A percentile compares a stretch with the other conserved stretches of the same genome.
These are phyloP conservation scores for Solenopsis fugax DNA, from an alignment of 1,140 invertebrate genomes.

Conservation along the genomic window DNA sequence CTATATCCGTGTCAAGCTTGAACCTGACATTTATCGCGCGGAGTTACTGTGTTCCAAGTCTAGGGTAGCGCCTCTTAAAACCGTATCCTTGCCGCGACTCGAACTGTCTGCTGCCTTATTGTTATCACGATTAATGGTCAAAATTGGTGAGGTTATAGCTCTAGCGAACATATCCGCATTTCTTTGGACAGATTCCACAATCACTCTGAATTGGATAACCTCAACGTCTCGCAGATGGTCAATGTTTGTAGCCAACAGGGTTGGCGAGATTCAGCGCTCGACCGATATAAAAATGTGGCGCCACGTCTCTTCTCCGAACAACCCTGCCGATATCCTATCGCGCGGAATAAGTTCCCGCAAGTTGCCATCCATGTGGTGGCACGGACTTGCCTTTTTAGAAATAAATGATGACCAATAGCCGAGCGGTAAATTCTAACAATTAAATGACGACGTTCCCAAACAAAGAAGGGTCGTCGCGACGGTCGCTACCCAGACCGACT, in stretches of 20 bases:
- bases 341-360: background rate
- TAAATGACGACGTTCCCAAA: background rate
- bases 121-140: constrained; percentile 42
- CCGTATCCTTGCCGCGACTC: constrained; percentile 72
- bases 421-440: background rate
- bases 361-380: background rate
- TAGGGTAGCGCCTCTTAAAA: constrained; percentile 78
- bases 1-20: too few relatives aligned
- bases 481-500: background rate
- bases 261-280: too few relatives aligned
- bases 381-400: background rate
- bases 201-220: background rate
- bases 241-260: too few relatives aligned
- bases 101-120: constrained; percentile 69
- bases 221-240: too few relatives aligned
- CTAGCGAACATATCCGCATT: too few relatives aligned
- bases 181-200: background rate
- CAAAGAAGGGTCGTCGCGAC: background rate
- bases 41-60: constrained; percentile 55
- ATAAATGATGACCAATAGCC: background rate
- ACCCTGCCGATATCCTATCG: background rate
- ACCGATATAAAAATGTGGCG: background rate
- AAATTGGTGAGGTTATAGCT: too few relatives aligned
- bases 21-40: too few relatives aligned
- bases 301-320: background rate